Percentiles rank a stretch among this genome's conserved stretches.
These are phyloP conservation scores for Lycia hirtaria DNA, from an alignment of 2,888 invertebrate genomes.

Conservation along the genomic window DNA sequence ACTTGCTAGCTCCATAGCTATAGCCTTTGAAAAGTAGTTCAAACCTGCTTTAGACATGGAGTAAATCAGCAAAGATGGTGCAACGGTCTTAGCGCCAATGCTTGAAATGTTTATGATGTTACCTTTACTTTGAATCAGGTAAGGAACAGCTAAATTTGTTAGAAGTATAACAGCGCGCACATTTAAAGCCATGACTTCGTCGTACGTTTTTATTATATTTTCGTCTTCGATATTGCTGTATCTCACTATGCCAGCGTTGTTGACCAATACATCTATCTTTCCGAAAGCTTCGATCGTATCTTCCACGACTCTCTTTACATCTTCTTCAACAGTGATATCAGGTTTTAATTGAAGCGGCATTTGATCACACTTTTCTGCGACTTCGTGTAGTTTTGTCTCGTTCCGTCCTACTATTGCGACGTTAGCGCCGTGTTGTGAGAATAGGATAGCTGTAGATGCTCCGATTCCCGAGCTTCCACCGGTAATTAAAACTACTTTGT, in stretches of 20 bases:
- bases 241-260: conserved; percentile 52
- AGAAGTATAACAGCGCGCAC: conserved; percentile 49
- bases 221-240: conserved; percentile 38
- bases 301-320: conserved; percentile 47
- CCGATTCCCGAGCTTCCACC: conserved; percentile 90
- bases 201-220: conserved; percentile 45
- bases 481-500: conserved; percentile 84
- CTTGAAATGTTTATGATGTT: conserved; percentile 60
- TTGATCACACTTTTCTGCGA: conserved; percentile 61
- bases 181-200: conserved; percentile 53
- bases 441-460: conserved; percentile 86
- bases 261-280: conserved; percentile 52
- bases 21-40: conserved; percentile 93
- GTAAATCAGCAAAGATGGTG: conserved; percentile 66
- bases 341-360: conserved; percentile 45
- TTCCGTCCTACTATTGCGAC: conserved; percentile 88
- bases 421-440: conserved; percentile 86
- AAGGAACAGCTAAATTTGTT: conserved; percentile 49
- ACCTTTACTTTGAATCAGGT: conserved; percentile 53
- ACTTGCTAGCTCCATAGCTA: conserved; percentile 66
- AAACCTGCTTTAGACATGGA: conserved; percentile 90
- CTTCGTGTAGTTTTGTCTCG: conserved; percentile 85
- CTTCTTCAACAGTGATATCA: conserved; percentile 50
- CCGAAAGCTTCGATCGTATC: conserved; percentile 48
- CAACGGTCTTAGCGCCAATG: conserved; percentile 32